A percentile compares a stretch with the other conserved stretches of the same genome.
Conservation (phyloP, 2,888 invertebrate species). For the Trichacis sp. region DNA sequence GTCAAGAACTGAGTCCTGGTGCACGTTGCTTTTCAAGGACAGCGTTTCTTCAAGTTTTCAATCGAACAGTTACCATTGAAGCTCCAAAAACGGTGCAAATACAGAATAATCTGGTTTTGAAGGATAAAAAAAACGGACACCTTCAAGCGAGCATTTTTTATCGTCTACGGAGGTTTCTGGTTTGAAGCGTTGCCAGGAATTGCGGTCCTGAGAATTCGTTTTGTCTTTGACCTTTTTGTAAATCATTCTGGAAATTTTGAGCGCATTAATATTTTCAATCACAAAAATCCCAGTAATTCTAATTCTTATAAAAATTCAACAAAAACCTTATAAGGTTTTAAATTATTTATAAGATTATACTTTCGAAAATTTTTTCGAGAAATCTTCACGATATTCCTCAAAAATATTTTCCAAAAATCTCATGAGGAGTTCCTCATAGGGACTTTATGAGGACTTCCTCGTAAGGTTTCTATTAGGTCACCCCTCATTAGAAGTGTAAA, state of each 20-base stretch:
- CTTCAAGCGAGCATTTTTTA: slow-evolving; percentile 82
- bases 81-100: slow-evolving; percentile 98
- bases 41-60: slow-evolving; percentile 96
- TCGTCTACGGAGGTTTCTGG: slow-evolving; percentile 67
- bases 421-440: too few relatives aligned
- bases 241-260: slow-evolving; percentile 75
- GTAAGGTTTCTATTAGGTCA: too few relatives aligned
- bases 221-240: slow-evolving; percentile 84
- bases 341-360: too few relatives aligned
- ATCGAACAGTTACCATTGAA: slow-evolving; percentile 96
- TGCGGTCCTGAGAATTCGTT: slow-evolving; percentile 73
- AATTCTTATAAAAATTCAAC: too few relatives aligned
- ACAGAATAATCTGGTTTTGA: slow-evolving; percentile 96
- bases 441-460: too few relatives aligned
- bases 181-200: slow-evolving; percentile 74
- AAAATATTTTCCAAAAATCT: too few relatives aligned
- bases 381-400: too few relatives aligned
- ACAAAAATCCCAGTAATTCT: too few relatives aligned
- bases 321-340: too few relatives aligned
- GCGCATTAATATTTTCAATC: too few relatives aligned
- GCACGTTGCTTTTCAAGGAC: slow-evolving; percentile 88
- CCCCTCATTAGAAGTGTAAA: too few relatives aligned
- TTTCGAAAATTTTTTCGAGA: too few relatives aligned
- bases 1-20: slow-evolving; percentile 78
- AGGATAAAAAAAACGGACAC: slow-evolving; percentile 96